Conservation (phyloP, 2,888 invertebrate genomes). For the Acanthosepion esculentum region DNA sequence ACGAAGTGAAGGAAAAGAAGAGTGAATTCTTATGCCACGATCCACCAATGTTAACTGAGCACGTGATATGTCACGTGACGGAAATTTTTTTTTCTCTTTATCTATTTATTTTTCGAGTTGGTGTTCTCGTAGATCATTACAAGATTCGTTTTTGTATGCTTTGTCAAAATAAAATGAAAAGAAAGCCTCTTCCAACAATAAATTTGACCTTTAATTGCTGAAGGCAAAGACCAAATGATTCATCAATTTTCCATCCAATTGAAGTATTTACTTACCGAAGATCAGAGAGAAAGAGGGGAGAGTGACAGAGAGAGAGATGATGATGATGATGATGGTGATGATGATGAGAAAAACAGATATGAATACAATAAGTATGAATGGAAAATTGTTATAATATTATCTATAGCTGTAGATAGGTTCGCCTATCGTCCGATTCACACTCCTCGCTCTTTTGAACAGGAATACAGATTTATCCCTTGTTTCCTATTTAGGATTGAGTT, state of each 20-base stretch:
- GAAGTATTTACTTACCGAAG: background rate
- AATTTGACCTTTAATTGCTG: background rate
- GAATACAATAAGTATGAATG: too few species aligned
- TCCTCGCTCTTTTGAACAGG: too few species aligned
- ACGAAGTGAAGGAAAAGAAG: background rate
- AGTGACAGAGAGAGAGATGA: too few species aligned
- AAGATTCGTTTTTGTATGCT: background rate
- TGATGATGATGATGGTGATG: too few species aligned
- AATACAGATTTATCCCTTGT: too few species aligned
- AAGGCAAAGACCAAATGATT: background rate
- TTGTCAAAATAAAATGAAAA: background rate
- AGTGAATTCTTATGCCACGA: background rate
- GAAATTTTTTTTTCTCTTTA: background rate
- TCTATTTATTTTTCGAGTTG: background rate
- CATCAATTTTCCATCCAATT: background rate
- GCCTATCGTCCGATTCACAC: too few species aligned
- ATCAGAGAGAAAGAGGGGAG: too few species aligned
- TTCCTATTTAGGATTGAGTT: too few species aligned
- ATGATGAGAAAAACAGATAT: too few species aligned
- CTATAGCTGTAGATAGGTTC: too few species aligned
- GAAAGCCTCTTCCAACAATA: background rate
- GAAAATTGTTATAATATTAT: too few species aligned
- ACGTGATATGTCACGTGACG: background rate
- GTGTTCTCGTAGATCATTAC: background rate
- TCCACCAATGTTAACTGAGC: background rate